Percentiles rank a stretch among this genome's conserved stretches.
These are phyloP conservation scores for Antheraea pernyi DNA, from an alignment of 1,140 invertebrate genomes.

Conservation along the genomic window DNA sequence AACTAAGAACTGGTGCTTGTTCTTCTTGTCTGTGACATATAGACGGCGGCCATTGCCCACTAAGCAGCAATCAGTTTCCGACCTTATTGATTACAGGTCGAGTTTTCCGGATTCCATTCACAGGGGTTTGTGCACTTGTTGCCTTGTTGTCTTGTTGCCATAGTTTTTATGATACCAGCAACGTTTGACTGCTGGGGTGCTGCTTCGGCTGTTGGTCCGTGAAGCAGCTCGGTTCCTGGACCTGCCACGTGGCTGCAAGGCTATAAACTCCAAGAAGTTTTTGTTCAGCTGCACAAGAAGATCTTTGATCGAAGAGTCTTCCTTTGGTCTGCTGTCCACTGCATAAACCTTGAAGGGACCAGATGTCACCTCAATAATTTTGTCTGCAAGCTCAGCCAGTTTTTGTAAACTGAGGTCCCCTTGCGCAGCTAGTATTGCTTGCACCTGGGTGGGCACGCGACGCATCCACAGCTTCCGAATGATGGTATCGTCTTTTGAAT, in stretches of 20 bases:
- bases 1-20: conserved; percentile 9
- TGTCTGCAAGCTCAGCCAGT: conserved; percentile 27
- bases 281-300: too few species aligned
- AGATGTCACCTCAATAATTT: conserved; percentile 22
- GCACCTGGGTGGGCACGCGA: conserved; percentile 27
- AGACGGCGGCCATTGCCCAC: conserved; percentile 20
- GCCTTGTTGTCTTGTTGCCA: conserved; percentile 25
- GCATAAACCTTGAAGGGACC: background rate
- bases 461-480: conserved; percentile 27
- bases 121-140: conserved; percentile 35
- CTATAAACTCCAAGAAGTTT: too few species aligned
- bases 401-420: conserved; percentile 23
- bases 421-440: conserved; percentile 26
- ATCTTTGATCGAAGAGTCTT: too few species aligned
- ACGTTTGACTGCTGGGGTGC: background rate
- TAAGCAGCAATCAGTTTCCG: conserved; percentile 24
- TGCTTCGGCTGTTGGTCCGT: conserved; percentile 8
- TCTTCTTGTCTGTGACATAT: conserved; percentile 24
- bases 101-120: conserved; percentile 27
- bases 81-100: conserved; percentile 29
- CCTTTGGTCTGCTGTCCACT: too few species aligned
- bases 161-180: conserved; percentile 41
- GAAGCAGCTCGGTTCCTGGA: background rate
- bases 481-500: conserved; percentile 24
- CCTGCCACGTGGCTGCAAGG: background rate